A percentile compares a stretch with the other conserved stretches of the same genome.
Conservation (phyloP, 2,797 vertebrate species). For the Microctenopoma steveboyesi region DNA sequence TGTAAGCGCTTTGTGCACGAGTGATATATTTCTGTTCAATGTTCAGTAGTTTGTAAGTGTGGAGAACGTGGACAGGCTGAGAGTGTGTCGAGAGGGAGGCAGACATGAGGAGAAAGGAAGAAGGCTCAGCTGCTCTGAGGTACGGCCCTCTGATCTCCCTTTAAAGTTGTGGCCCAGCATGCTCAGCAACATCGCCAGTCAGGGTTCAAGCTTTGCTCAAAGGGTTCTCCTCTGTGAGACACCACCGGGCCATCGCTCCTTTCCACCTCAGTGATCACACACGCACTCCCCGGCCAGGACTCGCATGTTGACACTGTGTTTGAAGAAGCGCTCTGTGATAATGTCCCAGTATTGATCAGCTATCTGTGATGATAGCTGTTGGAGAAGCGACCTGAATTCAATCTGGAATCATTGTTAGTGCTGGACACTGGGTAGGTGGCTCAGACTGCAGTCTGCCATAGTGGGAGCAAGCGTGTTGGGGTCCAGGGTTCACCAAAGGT, state of each 20-base stretch:
- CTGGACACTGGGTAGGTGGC: constrained; percentile 52
- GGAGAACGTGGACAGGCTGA: constrained; percentile 19
- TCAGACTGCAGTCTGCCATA: constrained; percentile 35
- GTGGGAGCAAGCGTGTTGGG: constrained; percentile 46
- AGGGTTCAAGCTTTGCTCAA: constrained; percentile 72
- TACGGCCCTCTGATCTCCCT: constrained; percentile 74
- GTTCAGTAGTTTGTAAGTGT: constrained; percentile 29
- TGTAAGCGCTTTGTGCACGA: constrained; percentile 11
- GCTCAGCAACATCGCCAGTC: constrained; percentile 68
- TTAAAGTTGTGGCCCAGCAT: constrained; percentile 75
- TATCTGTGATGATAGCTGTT: constrained; percentile 75
- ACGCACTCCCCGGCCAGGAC: constrained; percentile 47
- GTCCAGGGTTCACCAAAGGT: constrained; percentile 79
- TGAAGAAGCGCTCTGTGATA: constrained; percentile 81
- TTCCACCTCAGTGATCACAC: constrained; percentile 75
- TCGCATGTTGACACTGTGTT: constrained; percentile 78
- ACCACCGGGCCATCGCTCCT: constrained; percentile 56
- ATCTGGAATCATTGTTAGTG: constrained; percentile 70
- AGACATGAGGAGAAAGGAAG: constrained; percentile 58
- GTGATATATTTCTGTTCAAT: constrained; percentile 11
- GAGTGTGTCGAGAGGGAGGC: constrained; percentile 21
- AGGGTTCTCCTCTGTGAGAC: constrained; percentile 66
- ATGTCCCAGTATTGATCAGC: constrained; percentile 81
- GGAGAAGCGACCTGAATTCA: constrained; percentile 74
- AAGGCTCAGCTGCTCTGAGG: constrained; percentile 66